These are phyloP conservation scores for Elgonia sp. DNA, from an alignment of 2,888 invertebrate species.

Conservation along the genomic window DNA sequence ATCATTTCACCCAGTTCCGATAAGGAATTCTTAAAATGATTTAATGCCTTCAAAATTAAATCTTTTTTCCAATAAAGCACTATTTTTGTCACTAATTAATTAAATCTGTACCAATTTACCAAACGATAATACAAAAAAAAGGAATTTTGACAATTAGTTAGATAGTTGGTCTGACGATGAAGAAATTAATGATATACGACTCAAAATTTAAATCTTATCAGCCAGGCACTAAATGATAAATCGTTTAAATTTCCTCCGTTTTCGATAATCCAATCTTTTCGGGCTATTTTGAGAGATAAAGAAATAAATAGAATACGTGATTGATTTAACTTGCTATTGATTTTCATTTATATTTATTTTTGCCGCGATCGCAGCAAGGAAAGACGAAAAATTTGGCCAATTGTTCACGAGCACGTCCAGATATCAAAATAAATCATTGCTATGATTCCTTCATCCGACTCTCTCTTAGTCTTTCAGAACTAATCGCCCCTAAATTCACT, in stretches of 20 bases:
- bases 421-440: conserved; percentile 28
- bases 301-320: conserved; percentile 39
- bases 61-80: too few relatives aligned
- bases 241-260: conserved; percentile 20
- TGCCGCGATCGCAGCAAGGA: not conserved
- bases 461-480: not conserved
- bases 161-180: not conserved
- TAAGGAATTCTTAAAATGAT: too few relatives aligned
- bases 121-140: not conserved
- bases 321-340: conserved; percentile 32
- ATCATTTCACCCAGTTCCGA: too few relatives aligned
- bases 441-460: not conserved
- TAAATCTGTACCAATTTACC: too few relatives aligned
- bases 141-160: conserved; percentile 15
- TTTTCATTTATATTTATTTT: conserved; percentile 40
- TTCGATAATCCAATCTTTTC: conserved; percentile 33
- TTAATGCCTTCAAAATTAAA: too few relatives aligned
- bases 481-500: not conserved
- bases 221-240: conserved; percentile 21
- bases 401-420: conserved; percentile 11
- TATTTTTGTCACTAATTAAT: too few relatives aligned
- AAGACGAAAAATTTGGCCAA: conserved; percentile 25
- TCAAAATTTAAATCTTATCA: conserved; percentile 36
- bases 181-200: conserved; percentile 26
- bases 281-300: conserved; percentile 29